phyloP scores from a whole-genome alignment of 2,888 invertebrate genomes.

The Heliconius ismenius region DNA sequence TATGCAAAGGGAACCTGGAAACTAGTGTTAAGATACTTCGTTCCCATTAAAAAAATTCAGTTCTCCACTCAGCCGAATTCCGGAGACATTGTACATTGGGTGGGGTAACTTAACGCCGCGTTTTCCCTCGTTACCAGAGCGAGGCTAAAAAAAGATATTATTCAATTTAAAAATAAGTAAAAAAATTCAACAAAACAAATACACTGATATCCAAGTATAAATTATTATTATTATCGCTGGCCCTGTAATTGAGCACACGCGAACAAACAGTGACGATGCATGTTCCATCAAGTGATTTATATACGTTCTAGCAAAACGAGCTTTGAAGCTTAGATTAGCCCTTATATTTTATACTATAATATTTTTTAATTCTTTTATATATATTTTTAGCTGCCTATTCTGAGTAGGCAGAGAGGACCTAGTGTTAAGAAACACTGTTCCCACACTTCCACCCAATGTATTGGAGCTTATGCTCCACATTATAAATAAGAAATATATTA shows the following conservation, averaged over 20 bases:
- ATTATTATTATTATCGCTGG: constrained; percentile 4
- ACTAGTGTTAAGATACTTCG: too few relatives aligned
- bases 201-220: not conserved
- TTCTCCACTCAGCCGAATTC: too few relatives aligned
- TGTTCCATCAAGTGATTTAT: constrained; percentile 18
- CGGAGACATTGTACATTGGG: too few relatives aligned
- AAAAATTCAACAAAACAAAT: not conserved
- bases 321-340: constrained; percentile 18
- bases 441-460: too few relatives aligned
- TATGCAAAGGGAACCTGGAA: too few relatives aligned
- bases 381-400: too few relatives aligned
- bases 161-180: not conserved
- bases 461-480: too few relatives aligned
- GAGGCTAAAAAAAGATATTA: too few relatives aligned
- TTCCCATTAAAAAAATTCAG: too few relatives aligned
- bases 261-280: constrained; percentile 25
- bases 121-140: too few relatives aligned
- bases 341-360: not conserved
- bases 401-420: not conserved
- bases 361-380: not conserved
- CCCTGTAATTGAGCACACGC: constrained; percentile 22
- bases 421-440: not conserved
- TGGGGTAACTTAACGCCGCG: too few relatives aligned
- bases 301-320: constrained; percentile 9
- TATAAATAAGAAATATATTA: too few relatives aligned